Base-by-base conservation (phyloP, 2,888 invertebrate species). In the Lasioglossum villosulum region DNA sequence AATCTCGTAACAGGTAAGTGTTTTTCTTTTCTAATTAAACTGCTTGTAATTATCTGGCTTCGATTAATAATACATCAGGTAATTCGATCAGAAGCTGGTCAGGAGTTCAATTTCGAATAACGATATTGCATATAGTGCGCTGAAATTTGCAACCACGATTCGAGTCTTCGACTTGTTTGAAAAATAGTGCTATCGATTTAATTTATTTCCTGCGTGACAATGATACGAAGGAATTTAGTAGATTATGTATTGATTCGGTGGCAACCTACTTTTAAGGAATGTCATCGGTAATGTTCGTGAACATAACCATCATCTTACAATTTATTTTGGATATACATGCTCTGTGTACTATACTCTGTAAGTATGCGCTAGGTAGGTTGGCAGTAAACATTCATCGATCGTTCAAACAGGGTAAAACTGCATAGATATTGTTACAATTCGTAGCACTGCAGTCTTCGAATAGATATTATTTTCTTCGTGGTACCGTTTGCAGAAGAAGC, bases 1-100 rank as follows among this genome's bases (percentile, higher is more conserved):
- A 95, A 59, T 94, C 94, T 68, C 91, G 90, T 81, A 92, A 90
- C 68, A 94, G 95, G 95, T 95, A 84, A 86, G 87, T 68, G 56
- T 16, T 30, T 39, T 23, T 30, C 16, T 23, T 52, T 30, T 8
- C 2, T 10, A 14, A 56, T 48, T 8, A 59, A 42, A 14, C 37
- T 39, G 10, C 16, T 23, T 23, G 14, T 10, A 16, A 72, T 16
- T 19, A 12, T 10, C 1, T 23, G 19, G 42, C 19, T 48, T n/a
- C 19, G 8, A 16, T 10, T 16, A 14, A 6, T 27, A 63, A 76
- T 34, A 19, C 23, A 16, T 45, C 1, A 39, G 23, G 19, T 37
- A 66, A 66, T 23, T 37, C 8, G 3, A 66, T 23, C 30, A 5
- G 19, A 34, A 66, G 19, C 37, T 66, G 19, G 37, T 12, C 10